Conservation (phyloP, 2,888 invertebrate species). For the Acleris literana region DNA sequence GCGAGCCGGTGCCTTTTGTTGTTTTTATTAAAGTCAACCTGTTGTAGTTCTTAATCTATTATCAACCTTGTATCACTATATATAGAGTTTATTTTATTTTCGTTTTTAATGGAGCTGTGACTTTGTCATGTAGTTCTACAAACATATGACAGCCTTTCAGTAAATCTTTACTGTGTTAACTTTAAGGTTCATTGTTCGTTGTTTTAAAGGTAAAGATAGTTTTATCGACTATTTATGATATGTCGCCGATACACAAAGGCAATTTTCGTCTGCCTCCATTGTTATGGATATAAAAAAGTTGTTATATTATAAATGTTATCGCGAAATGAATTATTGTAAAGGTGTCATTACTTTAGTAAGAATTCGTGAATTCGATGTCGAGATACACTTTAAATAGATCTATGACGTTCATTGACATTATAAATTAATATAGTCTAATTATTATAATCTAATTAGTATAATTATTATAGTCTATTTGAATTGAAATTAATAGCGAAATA, state of each 20-base stretch:
- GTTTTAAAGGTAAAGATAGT: not conserved
- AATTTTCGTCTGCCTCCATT: constrained; percentile 35
- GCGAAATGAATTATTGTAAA: constrained; percentile 35
- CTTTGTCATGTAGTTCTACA: constrained; percentile 31
- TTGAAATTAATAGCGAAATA: not conserved
- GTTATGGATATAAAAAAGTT: constrained; percentile 18
- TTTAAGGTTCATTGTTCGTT: constrained; percentile 1
- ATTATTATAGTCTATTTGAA: too few relatives aligned
- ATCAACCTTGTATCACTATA: constrained; percentile 16
- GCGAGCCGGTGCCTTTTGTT: constrained; percentile 65
- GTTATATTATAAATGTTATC: constrained; percentile 36
- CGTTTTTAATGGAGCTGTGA: constrained; percentile 5
- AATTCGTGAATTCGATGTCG: constrained; percentile 11
- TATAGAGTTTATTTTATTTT: not conserved
- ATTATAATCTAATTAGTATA: too few relatives aligned
- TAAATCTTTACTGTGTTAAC: not conserved
- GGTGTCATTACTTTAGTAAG: constrained; percentile 27
- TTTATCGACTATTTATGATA: constrained; percentile 26
- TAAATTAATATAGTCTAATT: too few relatives aligned
- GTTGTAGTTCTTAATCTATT: constrained; percentile 37
- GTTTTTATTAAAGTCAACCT: constrained; percentile 49
- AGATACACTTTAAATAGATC: not conserved
- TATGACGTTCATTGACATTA: constrained; percentile 1
- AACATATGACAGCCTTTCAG: not conserved
- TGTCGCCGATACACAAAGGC: constrained; percentile 35